A percentile compares a stretch with the other conserved stretches of the same genome.
These are phyloP conservation scores for Spodoptera litura DNA, from an alignment of 1,140 invertebrate genomes.

Conservation along the genomic window DNA sequence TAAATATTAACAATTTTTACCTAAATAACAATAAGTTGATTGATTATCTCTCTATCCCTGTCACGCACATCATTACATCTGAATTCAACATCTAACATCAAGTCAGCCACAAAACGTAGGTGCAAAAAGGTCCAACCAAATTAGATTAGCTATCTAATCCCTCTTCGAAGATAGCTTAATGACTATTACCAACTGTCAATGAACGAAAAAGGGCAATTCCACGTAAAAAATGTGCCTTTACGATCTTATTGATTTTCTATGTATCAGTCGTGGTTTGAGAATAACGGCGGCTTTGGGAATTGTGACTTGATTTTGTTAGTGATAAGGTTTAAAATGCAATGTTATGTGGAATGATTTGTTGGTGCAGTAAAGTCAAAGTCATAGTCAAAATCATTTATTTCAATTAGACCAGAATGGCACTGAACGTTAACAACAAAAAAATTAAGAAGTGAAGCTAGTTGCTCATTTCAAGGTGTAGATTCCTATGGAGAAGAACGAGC, in stretches of 20 bases:
- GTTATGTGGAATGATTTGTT: too few species aligned
- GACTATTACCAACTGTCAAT: conserved; percentile 20
- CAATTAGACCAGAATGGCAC: too few species aligned
- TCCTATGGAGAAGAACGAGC: too few species aligned
- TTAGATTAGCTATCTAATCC: conserved; percentile 3
- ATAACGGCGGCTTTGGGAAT: not conserved
- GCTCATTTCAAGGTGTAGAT: too few species aligned
- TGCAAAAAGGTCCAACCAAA: not conserved
- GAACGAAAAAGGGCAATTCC: conserved; percentile 15
- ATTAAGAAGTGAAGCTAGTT: too few species aligned
- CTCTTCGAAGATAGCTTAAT: conserved; percentile 26
- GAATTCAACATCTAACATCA: not conserved
- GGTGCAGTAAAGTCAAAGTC: too few species aligned
- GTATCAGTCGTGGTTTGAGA: not conserved
- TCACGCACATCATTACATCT: too few species aligned
- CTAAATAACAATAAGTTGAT: too few species aligned
- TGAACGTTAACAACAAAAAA: too few species aligned
- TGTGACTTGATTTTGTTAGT: not conserved
- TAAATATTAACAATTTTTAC: too few species aligned
- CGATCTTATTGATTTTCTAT: conserved; percentile 18
- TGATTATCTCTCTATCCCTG: too few species aligned
- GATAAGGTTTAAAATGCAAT: not conserved
- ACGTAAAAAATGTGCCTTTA: conserved; percentile 7
- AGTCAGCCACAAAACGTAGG: not conserved
- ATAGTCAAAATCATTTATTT: too few species aligned